Percentiles rank a stretch among this genome's conserved stretches.
Conservation (phyloP, 2,113 vertebrate genomes). For the Glaucidium brasilianum region DNA sequence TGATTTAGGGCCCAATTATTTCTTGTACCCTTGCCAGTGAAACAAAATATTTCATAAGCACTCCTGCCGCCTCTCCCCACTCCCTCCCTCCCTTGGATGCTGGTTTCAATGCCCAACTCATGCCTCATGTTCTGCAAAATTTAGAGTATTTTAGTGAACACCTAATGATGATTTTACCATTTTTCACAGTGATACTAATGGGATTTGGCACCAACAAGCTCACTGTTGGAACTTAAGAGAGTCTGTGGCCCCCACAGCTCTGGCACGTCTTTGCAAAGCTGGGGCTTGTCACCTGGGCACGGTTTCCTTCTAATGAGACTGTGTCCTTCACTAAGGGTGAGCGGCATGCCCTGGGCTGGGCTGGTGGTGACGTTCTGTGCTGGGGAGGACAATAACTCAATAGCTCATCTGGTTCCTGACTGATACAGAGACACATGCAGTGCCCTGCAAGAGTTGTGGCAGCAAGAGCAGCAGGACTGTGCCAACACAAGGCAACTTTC, state of each 20-base stretch:
- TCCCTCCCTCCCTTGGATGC: slow-evolving; percentile 61
- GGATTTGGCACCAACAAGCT: slow-evolving; percentile 37
- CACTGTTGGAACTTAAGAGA: background rate
- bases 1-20: slow-evolving; percentile 85
- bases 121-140: slow-evolving; percentile 53
- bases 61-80: slow-evolving; percentile 47
- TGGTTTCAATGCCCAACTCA: slow-evolving; percentile 72
- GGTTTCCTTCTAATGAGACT: background rate
- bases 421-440: accelerated
- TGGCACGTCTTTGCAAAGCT: background rate
- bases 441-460: background rate
- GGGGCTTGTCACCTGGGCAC: background rate
- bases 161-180: slow-evolving; percentile 54
- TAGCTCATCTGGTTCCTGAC: background rate
- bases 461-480: background rate
- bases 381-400: background rate
- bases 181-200: slow-evolving; percentile 59
- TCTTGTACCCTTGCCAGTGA: slow-evolving; percentile 80
- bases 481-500: background rate
- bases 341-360: background rate
- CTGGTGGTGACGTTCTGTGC: background rate
- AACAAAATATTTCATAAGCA: slow-evolving; percentile 80
- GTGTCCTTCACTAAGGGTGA: background rate
- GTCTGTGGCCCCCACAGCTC: background rate
- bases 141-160: slow-evolving; percentile 60